Base-by-base conservation (phyloP, 2,797 vertebrate species). In the Antennarius maculatus region DNA sequence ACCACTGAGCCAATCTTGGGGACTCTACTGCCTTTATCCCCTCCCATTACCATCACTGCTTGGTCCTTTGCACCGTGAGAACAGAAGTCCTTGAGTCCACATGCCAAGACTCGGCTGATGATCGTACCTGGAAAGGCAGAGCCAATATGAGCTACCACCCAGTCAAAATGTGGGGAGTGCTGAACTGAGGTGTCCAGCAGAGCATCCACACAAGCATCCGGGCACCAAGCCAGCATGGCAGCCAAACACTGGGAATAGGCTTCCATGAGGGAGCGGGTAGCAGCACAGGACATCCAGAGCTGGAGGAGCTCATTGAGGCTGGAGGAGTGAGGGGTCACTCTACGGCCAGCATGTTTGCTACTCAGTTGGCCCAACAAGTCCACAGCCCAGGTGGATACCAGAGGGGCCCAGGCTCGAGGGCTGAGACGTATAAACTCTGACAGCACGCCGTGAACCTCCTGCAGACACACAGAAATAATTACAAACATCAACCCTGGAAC, bases 111-210 rank as follows among this genome's bases (percentile, higher is more conserved):
- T 0, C 97, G 86, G 78, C 94, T 97, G 83, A 98, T 98, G 84
- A 99, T 98, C 53, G 97, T 99, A 59, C 92, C 93, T 0, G 97
- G 97, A 84, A 99, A 98, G 18, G 97, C 96, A 0, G 96, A 97
- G n/a, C 97, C 97, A 0, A 99, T 97, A 80, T 99, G 97, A 1
- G 97, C 97, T 29, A 99, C 97, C 23, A 98, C 97, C 97, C 97
- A 99, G 81, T 99, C 97, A 27, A 99, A 98, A 63, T 99, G 96
- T 0, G 97, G 97, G 0, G 97, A 97, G 74, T 98, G 97, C 58
- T 96, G 96, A 17, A 98, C 95, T 0, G 97, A 99, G 0, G 97
- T 98, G 80, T 99, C 96, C 62, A 99, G 61, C 62, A 99, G 65
- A 0, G 96, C 96, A 5, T 97, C 97, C 39, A 99, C 97, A 11